Evolutionary conservation across 2,113 vertebrate genomes (phyloP), one percentile per base, ranked within the genome.

Genomic region (Corythaeola cristata): DNA sequence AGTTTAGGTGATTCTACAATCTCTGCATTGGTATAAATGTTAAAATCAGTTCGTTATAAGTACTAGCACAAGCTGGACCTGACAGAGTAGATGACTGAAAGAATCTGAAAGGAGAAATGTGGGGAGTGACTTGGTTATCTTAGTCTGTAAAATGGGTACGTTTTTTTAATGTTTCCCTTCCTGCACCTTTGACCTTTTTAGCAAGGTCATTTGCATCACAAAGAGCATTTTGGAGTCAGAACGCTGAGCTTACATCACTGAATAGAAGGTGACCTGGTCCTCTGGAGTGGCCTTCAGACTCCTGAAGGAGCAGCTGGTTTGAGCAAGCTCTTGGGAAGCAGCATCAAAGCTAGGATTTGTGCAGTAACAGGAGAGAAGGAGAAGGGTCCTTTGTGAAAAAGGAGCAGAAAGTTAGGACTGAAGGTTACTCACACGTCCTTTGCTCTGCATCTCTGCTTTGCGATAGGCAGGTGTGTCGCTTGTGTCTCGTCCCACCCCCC

Each of bases 331-430:
- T n/a, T 69, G 24, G 76, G 85, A 69, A 74, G 45, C 90, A 14
- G 5, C 35, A 1, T 5, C 8, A 4, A 1, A 37, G 68, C 52
- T 39, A 8, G 41, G 50, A n/a, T 33, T 12, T 24, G n/a, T n/a
- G 41, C 69, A 32, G 30, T 12, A 58, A 26, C 2, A 13, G 20
- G 27, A 52, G 52, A 37, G 19, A 20, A 44, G 24, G 30, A 45
- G 68, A 81, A 49, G 8, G 14, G 21, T 8, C 44, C 55, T 32
- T 59, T 11, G 22, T 32, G 49, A 39, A 13, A 23, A 67, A 56
- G 44, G 15, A 73, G 60, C 58, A 63, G 33, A 22, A 67, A 22
- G 22, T 30, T 8, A 11, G 50, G 44, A 41, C 52, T 3, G 5
- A 41, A 73, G 60, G 37, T 80, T 35, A 27, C 89, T 44, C 13